phyloP scores from a whole-genome alignment of 2,113 vertebrate genomes.

The Baryphthengus martii region DNA sequence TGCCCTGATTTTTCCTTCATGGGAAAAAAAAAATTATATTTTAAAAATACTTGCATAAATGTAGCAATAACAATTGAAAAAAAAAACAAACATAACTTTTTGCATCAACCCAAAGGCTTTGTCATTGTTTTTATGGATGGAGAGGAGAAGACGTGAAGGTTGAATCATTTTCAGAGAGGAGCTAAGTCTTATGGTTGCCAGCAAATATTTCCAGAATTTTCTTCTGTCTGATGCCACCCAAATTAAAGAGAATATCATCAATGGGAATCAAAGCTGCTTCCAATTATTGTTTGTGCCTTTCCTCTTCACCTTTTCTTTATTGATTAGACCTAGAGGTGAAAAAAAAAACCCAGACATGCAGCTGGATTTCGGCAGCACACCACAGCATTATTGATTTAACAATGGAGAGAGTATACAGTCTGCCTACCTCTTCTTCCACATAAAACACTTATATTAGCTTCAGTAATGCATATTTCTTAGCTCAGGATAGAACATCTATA shows the following conservation, averaged over 20 bases:
- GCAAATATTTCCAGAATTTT: not conserved
- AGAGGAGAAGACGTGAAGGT: accelerated
- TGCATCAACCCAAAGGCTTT: not conserved
- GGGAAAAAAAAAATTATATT: not conserved
- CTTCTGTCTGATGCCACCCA: not conserved
- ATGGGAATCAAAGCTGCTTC: not conserved
- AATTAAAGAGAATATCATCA: not conserved
- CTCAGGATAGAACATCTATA: not conserved
- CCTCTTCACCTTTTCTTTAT: slow-evolving; percentile 2
- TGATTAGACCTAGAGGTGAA: not conserved
- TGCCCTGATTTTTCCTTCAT: not conserved
- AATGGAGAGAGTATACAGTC: not conserved
- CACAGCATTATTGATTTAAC: not conserved
- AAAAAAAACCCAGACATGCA: not conserved
- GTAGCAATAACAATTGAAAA: not conserved
- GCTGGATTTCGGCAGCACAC: not conserved
- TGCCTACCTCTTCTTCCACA: not conserved
- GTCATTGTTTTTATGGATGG: not conserved
- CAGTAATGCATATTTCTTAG: not conserved
- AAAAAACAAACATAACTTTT: not conserved
- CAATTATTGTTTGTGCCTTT: not conserved
- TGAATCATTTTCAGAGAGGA: not conserved
- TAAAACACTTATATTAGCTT: slow-evolving; percentile 23
- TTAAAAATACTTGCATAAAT: not conserved
- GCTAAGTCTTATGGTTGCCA: not conserved